phyloP scores from a whole-genome alignment of 2,113 vertebrate genomes.

The Orcinus orca region DNA sequence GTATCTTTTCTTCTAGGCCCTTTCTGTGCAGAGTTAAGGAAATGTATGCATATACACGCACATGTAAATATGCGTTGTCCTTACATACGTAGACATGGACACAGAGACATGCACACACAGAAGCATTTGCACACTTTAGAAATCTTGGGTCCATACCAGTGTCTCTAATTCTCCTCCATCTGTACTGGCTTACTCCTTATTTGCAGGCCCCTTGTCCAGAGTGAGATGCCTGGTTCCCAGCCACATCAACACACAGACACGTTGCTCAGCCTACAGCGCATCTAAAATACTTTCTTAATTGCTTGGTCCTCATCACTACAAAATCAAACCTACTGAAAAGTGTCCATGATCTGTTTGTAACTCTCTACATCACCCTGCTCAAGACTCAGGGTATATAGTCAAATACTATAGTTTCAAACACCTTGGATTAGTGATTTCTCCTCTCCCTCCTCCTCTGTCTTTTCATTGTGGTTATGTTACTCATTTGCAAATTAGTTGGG shows the following conservation, averaged over 20 bases:
- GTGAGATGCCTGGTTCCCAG: rapidly evolving
- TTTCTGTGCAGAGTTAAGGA: neutral
- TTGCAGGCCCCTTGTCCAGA: too few relatives aligned
- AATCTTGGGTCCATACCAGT: rapidly evolving
- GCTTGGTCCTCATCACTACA: neutral
- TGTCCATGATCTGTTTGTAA: neutral
- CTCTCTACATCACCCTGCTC: neutral
- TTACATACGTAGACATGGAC: too few relatives aligned
- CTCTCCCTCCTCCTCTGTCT: neutral
- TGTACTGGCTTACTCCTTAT: neutral
- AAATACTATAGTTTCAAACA: neutral
- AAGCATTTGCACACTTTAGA: neutral
- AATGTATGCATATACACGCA: neutral
- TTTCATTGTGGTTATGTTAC: neutral
- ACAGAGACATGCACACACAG: too few relatives aligned
- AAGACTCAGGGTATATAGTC: neutral
- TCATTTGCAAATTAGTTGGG: too few relatives aligned
- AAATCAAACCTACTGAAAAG: neutral
- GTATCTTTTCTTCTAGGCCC: neutral
- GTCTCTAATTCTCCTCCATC: too few relatives aligned
- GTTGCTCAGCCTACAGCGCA: rapidly evolving
- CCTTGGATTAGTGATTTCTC: too few relatives aligned
- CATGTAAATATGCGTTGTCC: rapidly evolving
- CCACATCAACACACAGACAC: rapidly evolving
- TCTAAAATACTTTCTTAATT: rapidly evolving